These are phyloP conservation scores for Anoura caudifer DNA, from an alignment of 2,113 vertebrate species.

Conservation along the genomic window DNA sequence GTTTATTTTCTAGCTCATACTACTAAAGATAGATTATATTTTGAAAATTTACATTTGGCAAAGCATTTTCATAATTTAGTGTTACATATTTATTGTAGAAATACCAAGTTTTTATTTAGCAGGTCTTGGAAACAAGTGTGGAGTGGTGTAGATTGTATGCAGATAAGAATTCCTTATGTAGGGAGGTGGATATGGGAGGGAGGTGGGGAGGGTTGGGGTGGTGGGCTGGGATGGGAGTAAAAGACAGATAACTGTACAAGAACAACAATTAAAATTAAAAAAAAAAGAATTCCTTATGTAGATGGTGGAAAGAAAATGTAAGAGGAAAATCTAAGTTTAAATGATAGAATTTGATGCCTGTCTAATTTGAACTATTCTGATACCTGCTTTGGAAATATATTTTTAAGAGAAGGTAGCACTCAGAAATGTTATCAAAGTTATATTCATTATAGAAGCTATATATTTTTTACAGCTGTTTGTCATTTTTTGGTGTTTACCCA, in stretches of 20 bases:
- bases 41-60: background rate
- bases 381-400: background rate
- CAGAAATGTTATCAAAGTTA: background rate
- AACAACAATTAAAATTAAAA: no score
- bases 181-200: no score
- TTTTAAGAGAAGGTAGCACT: constrained; percentile 35
- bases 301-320: background rate
- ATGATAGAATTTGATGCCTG: background rate
- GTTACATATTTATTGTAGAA: background rate
- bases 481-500: background rate
- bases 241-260: no score
- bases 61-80: background rate
- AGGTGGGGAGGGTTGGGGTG: no score
- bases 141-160: background rate
- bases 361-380: constrained; percentile 10
- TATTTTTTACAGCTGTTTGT: background rate
- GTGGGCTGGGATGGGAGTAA: no score
- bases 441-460: background rate
- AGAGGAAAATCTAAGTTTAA: constrained; percentile 16
- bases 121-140: constrained; percentile 10
- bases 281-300: background rate
- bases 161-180: background rate
- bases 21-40: background rate
- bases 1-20: background rate
- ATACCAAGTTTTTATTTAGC: constrained; percentile 12